Evolutionary conservation across 1,140 invertebrate species (phyloP), one percentile per base, ranked within the genome.

Genomic region (Caenorhabditis briggsae): DNA sequence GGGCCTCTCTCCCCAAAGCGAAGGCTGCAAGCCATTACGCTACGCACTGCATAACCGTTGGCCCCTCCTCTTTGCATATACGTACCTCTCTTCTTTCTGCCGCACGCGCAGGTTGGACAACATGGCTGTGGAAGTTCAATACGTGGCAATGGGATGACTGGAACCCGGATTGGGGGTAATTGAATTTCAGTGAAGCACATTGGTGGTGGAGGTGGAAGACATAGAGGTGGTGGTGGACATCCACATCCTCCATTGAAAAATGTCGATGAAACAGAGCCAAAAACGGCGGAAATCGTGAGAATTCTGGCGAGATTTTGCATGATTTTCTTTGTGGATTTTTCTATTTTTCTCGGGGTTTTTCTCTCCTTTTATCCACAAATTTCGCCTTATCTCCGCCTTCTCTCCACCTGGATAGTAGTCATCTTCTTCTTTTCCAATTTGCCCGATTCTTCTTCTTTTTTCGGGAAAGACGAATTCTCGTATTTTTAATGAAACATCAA

Each of bases 161-260:
- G 70, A 12, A 78, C 7, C 5, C 70, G 46, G 5, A 78, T 78
- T 53, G 70, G 70, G 16, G 70, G 70, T 6, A 78, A n/a, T 50
- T 78, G 70, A 50, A 78, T 78, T 23, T 78, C 70, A 78, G 70
- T 78, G 20, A 78, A 78, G 23, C 70, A 78, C 70, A 78, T 78
- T 50, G 70, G 70, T 11, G 70, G 70, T 5, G 70, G 70, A 11
- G 70, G 70, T 50, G 70, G 70, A 50, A 78, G 70, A 53, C 70
- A 78, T 8, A 78, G 8, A 50, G 70, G 70, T 50, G 70, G 70
- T 20, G 70, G 70, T 50, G 16, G 70, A 53, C 70, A 78, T 78
- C 70, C 70, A 78, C 70, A 78, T 0, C 70, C 70, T 78, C 70
- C 70, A 25, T 78, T 78, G 70, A 78, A 78, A 53, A 78, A 78